Conservation (phyloP, 2,113 vertebrate genomes). For the Carettochelys insculpta region DNA sequence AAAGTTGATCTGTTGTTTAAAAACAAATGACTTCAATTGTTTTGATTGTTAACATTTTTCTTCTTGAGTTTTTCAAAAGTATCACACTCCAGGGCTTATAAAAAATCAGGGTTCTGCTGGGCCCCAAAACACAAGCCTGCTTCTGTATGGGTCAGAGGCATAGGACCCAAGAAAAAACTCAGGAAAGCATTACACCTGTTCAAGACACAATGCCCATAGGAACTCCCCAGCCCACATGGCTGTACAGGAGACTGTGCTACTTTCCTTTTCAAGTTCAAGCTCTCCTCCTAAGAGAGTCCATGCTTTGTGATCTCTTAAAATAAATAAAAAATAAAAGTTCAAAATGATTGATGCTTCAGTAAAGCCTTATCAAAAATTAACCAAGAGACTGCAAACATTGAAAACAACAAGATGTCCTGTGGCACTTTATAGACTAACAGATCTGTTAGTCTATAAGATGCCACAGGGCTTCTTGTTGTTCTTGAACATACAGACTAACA, state of each 20-base stretch:
- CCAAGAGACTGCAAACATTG: too few species aligned
- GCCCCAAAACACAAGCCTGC: neutral
- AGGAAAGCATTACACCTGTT: neutral
- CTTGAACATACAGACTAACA: too few species aligned
- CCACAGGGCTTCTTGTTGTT: too few species aligned
- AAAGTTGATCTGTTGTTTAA: neutral
- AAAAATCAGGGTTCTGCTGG: neutral
- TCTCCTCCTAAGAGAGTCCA: neutral
- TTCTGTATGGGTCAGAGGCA: neutral
- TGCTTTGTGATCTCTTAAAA: neutral
- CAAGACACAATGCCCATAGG: neutral
- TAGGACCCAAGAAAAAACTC: neutral
- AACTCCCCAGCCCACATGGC: neutral
- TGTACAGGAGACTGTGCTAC: neutral
- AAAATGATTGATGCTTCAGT: neutral
- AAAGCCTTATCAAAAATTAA: neutral
- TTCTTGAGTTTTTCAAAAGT: neutral
- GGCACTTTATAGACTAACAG: too few species aligned
- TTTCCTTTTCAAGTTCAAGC: neutral
- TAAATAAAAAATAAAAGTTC: neutral
- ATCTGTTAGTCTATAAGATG: too few species aligned
- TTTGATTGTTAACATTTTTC: neutral
- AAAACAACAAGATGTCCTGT: too few species aligned
- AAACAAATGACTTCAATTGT: neutral
- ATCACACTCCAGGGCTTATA: accelerated